Evolutionary conservation across 2,888 invertebrate species (phyloP).

Genomic region (Lycophotia porphyrea): DNA sequence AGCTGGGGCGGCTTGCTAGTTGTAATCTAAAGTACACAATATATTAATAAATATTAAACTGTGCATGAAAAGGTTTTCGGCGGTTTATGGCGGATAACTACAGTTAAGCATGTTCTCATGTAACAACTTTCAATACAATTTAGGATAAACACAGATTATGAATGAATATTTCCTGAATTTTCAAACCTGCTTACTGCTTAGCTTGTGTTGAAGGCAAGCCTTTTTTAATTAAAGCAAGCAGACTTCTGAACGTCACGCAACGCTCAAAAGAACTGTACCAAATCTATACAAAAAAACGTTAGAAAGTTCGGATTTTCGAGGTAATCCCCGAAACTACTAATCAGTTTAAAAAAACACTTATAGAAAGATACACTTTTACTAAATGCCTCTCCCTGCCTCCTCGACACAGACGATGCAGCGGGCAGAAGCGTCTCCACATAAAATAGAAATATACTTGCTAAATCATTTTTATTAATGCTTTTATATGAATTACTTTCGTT

Average conservation of each 20-base stretch:
- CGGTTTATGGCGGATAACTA: background rate
- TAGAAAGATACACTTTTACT: background rate
- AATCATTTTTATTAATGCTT: background rate
- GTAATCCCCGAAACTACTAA: background rate
- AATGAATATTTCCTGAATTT: background rate
- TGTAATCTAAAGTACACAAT: too few species aligned
- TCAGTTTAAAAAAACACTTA: background rate
- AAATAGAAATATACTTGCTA: background rate
- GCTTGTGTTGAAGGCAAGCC: background rate
- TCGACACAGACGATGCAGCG: background rate
- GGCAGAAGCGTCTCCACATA: background rate
- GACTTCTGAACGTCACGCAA: constrained; percentile 7
- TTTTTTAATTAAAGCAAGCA: background rate
- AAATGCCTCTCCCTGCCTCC: background rate
- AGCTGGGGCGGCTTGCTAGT: too few species aligned
- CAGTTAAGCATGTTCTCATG: background rate
- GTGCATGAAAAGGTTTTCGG: constrained; percentile 1
- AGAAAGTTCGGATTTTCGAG: background rate
- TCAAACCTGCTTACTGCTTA: background rate
- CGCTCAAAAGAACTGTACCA: background rate
- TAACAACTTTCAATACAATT: background rate
- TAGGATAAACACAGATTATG: background rate
- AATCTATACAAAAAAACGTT: background rate
- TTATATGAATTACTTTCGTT: background rate
- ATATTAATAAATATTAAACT: too few species aligned